Evolutionary conservation across 2,888 invertebrate species (phyloP).

Genomic region (Eremobia ochroleuca): DNA sequence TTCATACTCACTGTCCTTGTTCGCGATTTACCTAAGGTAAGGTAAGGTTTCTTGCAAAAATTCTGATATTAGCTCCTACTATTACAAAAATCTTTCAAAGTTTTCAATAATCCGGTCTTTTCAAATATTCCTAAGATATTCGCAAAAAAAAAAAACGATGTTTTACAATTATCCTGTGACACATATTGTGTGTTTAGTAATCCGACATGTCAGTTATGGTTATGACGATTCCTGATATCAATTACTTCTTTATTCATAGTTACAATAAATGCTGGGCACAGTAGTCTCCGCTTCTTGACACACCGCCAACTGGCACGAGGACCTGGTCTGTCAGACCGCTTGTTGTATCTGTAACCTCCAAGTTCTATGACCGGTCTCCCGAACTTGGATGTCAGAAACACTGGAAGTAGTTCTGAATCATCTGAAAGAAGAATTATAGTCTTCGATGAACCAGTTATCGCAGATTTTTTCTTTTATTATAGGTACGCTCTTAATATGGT

Average conservation of each 20-base stretch:
- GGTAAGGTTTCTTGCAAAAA: background rate
- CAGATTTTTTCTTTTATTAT: background rate
- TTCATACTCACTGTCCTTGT: background rate
- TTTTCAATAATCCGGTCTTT: background rate
- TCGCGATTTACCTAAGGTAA: background rate
- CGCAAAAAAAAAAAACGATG: background rate
- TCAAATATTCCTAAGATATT: background rate
- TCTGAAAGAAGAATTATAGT: conserved; percentile 11
- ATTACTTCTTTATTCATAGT: conserved; percentile 76
- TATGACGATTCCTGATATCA: conserved; percentile 73
- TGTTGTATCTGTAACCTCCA: conserved; percentile 77
- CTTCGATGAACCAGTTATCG: background rate
- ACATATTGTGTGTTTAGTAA: background rate
- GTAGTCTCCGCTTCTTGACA: conserved; percentile 72
- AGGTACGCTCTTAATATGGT: too few relatives aligned
- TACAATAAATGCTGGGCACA: conserved; percentile 77
- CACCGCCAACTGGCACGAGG: conserved; percentile 76
- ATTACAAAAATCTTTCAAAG: background rate
- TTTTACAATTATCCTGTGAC: background rate
- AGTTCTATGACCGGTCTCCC: conserved; percentile 79
- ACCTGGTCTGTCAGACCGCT: conserved; percentile 75
- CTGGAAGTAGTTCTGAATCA: conserved; percentile 62
- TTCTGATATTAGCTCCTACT: background rate
- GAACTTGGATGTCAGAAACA: conserved; percentile 72
- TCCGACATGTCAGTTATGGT: conserved; percentile 61